phyloP scores from a whole-genome alignment of 2,888 invertebrate species.

The Troides helena region DNA sequence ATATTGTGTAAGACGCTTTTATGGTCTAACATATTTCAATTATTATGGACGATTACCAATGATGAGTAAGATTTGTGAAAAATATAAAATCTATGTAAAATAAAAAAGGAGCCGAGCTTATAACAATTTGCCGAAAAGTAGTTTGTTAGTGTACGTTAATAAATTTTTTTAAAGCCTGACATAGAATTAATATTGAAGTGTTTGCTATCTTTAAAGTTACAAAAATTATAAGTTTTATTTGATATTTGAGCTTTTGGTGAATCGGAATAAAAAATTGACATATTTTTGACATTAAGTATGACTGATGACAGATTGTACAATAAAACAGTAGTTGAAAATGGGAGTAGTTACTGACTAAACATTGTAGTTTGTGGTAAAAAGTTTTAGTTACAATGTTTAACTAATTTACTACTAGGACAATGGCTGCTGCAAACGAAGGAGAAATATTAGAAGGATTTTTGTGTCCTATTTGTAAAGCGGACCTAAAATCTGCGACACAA shows the following conservation, averaged over 20 bases:
- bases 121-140: too few species aligned
- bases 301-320: conserved; percentile 3
- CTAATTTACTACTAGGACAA: conserved; percentile 37
- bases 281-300: conserved; percentile 9
- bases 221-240: too few species aligned
- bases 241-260: not conserved
- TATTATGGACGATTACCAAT: too few species aligned
- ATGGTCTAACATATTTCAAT: too few species aligned
- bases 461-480: conserved; percentile 96
- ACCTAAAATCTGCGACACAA: conserved; percentile 90
- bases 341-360: conserved; percentile 10
- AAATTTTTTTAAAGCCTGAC: too few species aligned
- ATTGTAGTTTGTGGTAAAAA: conserved; percentile 28
- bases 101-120: too few species aligned
- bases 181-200: too few species aligned
- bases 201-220: too few species aligned
- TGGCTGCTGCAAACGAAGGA: conserved; percentile 73
- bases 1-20: too few species aligned
- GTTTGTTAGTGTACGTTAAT: too few species aligned
- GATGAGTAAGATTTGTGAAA: too few species aligned
- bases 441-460: conserved; percentile 94
- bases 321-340: conserved; percentile 20
- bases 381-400: conserved; percentile 33
- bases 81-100: too few species aligned
- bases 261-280: conserved; percentile 1